Percentiles rank a stretch among this genome's conserved stretches.
These are phyloP conservation scores for Aegithalos caudatus DNA, from an alignment of 2,113 vertebrate species.

Conservation along the genomic window DNA sequence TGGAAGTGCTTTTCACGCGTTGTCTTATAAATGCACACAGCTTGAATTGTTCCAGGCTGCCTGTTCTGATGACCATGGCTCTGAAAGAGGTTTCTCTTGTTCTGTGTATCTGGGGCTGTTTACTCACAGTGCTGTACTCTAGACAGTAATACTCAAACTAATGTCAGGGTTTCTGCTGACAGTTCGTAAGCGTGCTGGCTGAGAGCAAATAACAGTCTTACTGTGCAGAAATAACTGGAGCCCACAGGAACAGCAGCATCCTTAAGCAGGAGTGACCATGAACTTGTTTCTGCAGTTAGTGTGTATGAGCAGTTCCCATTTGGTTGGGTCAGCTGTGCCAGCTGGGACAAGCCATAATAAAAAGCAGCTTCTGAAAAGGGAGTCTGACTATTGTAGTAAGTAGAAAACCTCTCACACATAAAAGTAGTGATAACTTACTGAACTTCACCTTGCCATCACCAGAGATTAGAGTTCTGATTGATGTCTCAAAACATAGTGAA, in stretches of 20 bases:
- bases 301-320: accelerated
- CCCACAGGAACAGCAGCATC: background rate
- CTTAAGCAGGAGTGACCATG: background rate
- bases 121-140: background rate
- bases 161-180: background rate
- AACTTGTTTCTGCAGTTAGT: background rate
- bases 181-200: background rate
- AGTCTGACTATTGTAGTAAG: background rate
- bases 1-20: background rate
- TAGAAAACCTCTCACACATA: background rate
- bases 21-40: background rate
- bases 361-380: background rate
- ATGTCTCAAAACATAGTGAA: background rate
- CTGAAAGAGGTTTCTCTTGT: background rate
- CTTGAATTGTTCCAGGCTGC: background rate
- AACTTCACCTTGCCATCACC: background rate
- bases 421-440: background rate
- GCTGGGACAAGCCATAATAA: background rate
- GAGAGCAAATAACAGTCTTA: background rate
- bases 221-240: background rate
- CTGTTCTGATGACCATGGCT: background rate
- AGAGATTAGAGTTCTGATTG: background rate
- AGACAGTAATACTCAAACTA: background rate
- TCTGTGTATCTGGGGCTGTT: background rate
- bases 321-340: background rate